Conservation (phyloP, 2,888 invertebrate genomes). For the Smittia aterrima region DNA sequence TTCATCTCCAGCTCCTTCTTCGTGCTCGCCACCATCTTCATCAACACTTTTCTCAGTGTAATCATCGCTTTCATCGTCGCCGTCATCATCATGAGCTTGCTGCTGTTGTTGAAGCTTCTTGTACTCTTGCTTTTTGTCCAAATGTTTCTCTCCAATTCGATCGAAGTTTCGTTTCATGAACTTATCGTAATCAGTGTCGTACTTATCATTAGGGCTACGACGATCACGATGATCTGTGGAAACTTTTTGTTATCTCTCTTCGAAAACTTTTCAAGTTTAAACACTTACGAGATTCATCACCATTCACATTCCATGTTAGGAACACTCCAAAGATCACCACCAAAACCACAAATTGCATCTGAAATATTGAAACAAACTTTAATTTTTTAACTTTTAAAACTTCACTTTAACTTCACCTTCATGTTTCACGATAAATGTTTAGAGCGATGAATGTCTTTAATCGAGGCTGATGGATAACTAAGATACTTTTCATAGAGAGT, state of each 20-base stretch:
- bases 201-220: conserved; percentile 22
- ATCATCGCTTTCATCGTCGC: neutral
- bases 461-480: conserved; percentile 13
- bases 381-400: neutral
- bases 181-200: conserved; percentile 35
- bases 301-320: neutral
- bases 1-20: conserved; percentile 1
- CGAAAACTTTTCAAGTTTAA: neutral
- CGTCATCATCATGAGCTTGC: neutral
- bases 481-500: conserved; percentile 6
- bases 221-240: neutral
- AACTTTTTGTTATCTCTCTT: neutral
- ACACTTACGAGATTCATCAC: neutral
- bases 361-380: neutral
- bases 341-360: conserved; percentile 19
- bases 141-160: neutral
- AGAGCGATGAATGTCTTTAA: neutral
- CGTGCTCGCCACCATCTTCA: conserved; percentile 20
- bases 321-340: neutral
- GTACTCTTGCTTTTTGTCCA: conserved; percentile 11
- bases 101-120: neutral
- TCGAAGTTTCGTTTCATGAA: conserved; percentile 32
- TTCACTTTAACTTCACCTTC: conserved; percentile 23
- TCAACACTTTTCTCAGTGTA: neutral
- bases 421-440: neutral